Base-by-base conservation (phyloP, 30 jellyfish, hydroid and myxozoan genomes). In the Morbakka virulenta region DNA sequence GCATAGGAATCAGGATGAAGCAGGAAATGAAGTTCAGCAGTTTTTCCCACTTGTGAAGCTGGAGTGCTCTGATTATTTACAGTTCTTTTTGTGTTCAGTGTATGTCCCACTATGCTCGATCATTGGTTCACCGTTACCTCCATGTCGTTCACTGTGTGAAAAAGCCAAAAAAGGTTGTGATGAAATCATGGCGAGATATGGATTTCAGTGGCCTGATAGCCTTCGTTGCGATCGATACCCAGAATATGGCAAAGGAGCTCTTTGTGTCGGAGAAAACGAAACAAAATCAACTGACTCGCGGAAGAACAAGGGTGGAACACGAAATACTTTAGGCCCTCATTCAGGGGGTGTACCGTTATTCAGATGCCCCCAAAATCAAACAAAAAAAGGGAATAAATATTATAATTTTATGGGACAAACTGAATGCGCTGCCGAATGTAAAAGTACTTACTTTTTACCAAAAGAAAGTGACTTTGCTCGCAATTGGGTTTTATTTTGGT, bases 391-490 rank as follows among this genome's bases (percentile, higher is more conserved):
- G 51, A 91, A 79, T 53, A 69, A 82, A 69, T 96, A 85, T 76
- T 92, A 84, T 28, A 70, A 80, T 35, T 92, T 92, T 79, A 92
- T 92, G 98, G 98, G 98, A 1, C 80, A 30, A 49, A 62, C 70
- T 4, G 95, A 80, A 29, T 92, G 98, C 67, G 96, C 98, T 0
- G 92, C 94, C 4, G 87, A 67, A 52, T 92, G n/a, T n/a, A n/a
- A n/a, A n/a, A n/a, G n/a, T n/a, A n/a, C n/a, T n/a, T n/a, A n/a
- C n/a, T n/a, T n/a, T 41, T 41, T 82, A 28, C 80, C 86, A 30
- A 85, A 81, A 57, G 98, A 92, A 67, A 52, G 95, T 52, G 98
- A 92, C n/a, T 92, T 92, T 36, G 98, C 98, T 11, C 82, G 98
- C 13, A 85, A 85, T 23, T 92, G 98, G 98, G 93, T 92, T 50